Evolutionary conservation across 2,113 vertebrate genomes (phyloP).

Genomic region (Australoheros scitulus): DNA sequence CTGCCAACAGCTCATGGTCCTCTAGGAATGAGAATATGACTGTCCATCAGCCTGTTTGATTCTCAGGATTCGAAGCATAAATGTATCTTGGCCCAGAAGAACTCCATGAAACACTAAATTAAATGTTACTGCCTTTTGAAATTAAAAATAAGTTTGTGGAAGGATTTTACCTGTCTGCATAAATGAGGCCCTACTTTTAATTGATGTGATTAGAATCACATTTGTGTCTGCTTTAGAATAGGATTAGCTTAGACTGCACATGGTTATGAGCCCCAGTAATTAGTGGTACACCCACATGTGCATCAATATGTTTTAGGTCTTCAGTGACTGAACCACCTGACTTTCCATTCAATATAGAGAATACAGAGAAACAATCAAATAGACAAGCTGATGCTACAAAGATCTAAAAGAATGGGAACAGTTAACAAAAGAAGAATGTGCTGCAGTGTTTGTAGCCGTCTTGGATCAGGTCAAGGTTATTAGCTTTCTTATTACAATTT

Average conservation of each 20-base stretch:
- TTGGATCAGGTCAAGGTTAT: not conserved
- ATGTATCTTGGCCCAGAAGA: not conserved
- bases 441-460: not conserved
- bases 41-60: not conserved
- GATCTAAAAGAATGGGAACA: not conserved
- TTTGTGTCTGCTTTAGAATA: not conserved
- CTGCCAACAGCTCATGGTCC: not conserved
- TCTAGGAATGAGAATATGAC: not conserved
- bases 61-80: not conserved
- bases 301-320: not conserved
- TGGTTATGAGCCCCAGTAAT: slow-evolving; percentile 2
- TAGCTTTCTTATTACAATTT: not conserved
- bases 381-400: not conserved
- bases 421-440: not conserved
- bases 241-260: slow-evolving; percentile 14
- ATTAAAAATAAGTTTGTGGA: not conserved
- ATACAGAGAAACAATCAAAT: not conserved
- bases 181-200: not conserved
- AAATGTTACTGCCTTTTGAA: not conserved
- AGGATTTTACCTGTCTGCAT: not conserved
- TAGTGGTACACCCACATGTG: slow-evolving; percentile 9
- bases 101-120: not conserved
- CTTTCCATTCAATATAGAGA: not conserved
- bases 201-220: slow-evolving; percentile 20
- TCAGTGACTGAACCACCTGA: not conserved